These are phyloP conservation scores for Picus viridis DNA, from an alignment of 2,797 vertebrate genomes.

Conservation along the genomic window DNA sequence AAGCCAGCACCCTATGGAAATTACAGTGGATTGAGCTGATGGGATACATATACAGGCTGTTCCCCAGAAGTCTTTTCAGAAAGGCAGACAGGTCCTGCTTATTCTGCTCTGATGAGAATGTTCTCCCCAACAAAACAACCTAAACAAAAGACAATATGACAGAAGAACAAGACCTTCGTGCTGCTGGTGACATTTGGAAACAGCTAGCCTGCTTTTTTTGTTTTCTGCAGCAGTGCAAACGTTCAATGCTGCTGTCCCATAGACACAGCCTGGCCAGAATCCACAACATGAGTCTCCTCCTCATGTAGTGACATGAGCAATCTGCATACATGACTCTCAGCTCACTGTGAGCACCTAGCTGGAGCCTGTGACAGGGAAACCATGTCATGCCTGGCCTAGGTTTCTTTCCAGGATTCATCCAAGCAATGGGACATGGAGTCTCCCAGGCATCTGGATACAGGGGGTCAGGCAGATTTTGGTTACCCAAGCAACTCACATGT, in stretches of 20 bases:
- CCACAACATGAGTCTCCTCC: background rate
- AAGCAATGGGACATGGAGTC: background rate
- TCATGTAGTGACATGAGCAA: rapidly evolving
- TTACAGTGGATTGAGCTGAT: background rate
- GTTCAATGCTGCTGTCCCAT: background rate
- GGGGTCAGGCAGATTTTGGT: slow-evolving; percentile 43
- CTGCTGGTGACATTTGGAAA: background rate
- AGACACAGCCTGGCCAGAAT: background rate
- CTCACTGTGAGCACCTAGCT: background rate
- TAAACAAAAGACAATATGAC: background rate
- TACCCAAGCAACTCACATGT: slow-evolving; percentile 62
- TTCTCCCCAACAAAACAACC: background rate
- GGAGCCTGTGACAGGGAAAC: background rate
- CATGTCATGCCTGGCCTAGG: background rate
- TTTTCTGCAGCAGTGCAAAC: background rate
- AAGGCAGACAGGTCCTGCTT: background rate
- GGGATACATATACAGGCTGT: background rate
- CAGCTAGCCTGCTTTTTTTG: background rate
- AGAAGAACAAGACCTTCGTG: background rate
- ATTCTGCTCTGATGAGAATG: background rate
- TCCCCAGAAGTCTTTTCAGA: background rate
- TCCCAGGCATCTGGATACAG: slow-evolving; percentile 18
- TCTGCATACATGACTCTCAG: background rate
- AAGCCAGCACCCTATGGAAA: background rate
- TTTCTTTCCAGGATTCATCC: background rate